Base-by-base conservation (phyloP, 2,113 vertebrate genomes). In the Podiceps cristatus region DNA sequence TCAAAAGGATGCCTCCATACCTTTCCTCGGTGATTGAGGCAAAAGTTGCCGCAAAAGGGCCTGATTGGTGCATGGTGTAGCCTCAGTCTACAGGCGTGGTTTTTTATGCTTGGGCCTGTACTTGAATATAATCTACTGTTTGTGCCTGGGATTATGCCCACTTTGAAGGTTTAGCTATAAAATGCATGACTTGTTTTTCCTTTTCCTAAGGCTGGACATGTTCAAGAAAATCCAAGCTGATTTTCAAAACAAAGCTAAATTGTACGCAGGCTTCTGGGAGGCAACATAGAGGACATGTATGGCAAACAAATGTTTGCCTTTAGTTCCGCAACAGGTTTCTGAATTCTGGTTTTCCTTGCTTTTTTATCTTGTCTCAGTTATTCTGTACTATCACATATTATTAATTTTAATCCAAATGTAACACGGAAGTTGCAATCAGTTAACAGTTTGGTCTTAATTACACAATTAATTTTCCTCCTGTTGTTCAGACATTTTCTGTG, bases 231-330 rank as follows among this genome's bases (percentile, higher is more conserved):
- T 13, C 60, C 69, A 55, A 71, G 44, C 56, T 67, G 44, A 45
- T 55, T 90, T 92, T 67, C 44, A 71, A 85, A 45, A 42, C n/a
- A 37, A 69, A 78, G 60, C 23, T 40, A 18, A 86, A 15, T 29
- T 83, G 15, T 82, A 67, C 10, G 0, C 8, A 33, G 33, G 50
- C 42, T 77, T 59, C 66, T 60, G 40, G 64, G 66, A 76, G 59
- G 31, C 1, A 3, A 59, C 6, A 2, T 31, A 19, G 0, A 12
- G n/a, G 25, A 10, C 66, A 18, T 1, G 28, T 6, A 5, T 10
- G 29, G 63, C 59, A 64, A 55, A 55, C 15, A 31, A 63, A 62
- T 13, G 31, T 69, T 84, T 91, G 58, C 69, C 64, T 88, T 85
- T 62, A n/a, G 18, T 78, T 82, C 55, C 27, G 17, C 33, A 44